Evolutionary conservation across 2,113 vertebrate species (phyloP).

Genomic region (Cairina moschata): DNA sequence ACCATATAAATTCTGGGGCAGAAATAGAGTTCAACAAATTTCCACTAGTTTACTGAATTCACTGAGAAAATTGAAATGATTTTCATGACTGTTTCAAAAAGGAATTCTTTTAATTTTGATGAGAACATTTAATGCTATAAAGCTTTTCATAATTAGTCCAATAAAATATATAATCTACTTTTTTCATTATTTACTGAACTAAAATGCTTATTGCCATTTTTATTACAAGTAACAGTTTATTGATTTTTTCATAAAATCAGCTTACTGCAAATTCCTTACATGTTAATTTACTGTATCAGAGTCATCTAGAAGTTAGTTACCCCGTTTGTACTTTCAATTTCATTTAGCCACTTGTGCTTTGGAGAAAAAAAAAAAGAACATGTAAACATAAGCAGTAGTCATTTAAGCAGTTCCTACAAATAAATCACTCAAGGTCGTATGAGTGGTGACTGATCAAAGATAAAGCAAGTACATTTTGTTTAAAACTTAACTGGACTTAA

Average conservation of each 20-base stretch:
- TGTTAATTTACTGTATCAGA: background rate
- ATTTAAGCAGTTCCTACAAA: background rate
- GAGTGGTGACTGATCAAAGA: background rate
- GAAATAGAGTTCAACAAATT: background rate
- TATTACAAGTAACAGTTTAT: conserved; percentile 38
- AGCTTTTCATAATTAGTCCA: conserved; percentile 47
- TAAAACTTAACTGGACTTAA: background rate
- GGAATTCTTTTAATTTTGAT: conserved; percentile 50
- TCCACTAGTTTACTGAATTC: background rate
- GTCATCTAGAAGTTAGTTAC: conserved; percentile 7
- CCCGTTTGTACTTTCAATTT: background rate
- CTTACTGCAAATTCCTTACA: conserved; percentile 13
- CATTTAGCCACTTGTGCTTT: background rate
- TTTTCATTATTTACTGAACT: conserved; percentile 57
- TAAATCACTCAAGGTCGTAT: background rate
- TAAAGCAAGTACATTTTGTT: background rate
- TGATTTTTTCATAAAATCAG: conserved; percentile 53
- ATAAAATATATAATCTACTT: conserved; percentile 31
- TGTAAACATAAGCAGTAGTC: fast-evolving
- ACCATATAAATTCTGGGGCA: background rate
- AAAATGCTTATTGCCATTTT: conserved; percentile 48
- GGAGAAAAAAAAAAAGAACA: background rate
- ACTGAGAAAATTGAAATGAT: background rate
- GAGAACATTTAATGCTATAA: conserved; percentile 14
- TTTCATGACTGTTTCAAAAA: conserved; percentile 20